Base-by-base conservation (phyloP, 2,888 invertebrate genomes). In the Sphaerophoria rueppellii region DNA sequence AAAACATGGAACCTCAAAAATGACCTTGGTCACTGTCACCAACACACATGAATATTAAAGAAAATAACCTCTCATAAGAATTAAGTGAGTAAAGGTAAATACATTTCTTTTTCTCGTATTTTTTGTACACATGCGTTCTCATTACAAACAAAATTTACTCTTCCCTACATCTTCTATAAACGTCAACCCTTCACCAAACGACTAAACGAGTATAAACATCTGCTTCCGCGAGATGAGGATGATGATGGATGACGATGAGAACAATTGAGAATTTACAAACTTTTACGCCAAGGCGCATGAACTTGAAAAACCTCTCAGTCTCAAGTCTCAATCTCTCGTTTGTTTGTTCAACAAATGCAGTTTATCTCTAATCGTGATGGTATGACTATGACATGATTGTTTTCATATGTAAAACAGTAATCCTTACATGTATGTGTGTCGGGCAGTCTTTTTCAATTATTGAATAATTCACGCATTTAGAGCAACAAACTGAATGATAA, bases 21-120 rank as follows among this genome's bases (percentile, higher is more conserved):
- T 83, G 80, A 83, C 83, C 83, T 83, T 83, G 80, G 14, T 67
- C 83, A 80, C 69, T 83, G 83, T 83, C 83, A 83, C 80, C 60
- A 4, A 83, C 57, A 80, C 79, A 43, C 5, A n/a, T 4, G 12
- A 43, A 43, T 7, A 43, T 6, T 24, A 24, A 24, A 24, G 24
- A 24, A 24, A 24, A 24, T 24, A 24, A 24, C 24, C 24, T 24
- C 24, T 24, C 24, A 24, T 4, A 40, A 40, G 40, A 40, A 9
- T 43, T 43, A 11, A 43, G 9, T 43, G 9, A 6, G 11, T 43
- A 43, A 4, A 43, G 43, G 12, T 4, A 43, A 12, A 43, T 4
- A 9, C 12, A 43, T 7, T 40, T 43, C 43, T 43, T 11, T 4
- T 43, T 43, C 43, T 43, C 43, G 43, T 43, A 9, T 12, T 9